Evolutionary conservation across 2,113 vertebrate genomes (phyloP).

Genomic region (Gasterosteus aculeatus): DNA sequence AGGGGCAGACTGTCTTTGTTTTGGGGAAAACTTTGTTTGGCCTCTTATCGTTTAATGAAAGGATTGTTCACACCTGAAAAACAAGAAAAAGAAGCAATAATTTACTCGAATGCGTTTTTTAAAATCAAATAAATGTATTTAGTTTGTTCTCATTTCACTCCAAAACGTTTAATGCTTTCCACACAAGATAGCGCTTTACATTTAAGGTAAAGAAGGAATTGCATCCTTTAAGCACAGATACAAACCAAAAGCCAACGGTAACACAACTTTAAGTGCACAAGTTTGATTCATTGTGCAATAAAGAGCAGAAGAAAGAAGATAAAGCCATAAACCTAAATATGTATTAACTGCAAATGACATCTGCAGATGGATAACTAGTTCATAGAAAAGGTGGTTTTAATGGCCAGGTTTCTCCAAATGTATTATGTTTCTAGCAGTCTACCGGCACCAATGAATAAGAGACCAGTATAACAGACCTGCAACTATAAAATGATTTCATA

Average conservation of each 20-base stretch:
- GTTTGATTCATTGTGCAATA: neutral
- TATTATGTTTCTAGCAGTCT: neutral
- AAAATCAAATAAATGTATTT: neutral
- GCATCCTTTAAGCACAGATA: neutral
- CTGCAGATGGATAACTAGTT: neutral
- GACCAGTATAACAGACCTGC: neutral
- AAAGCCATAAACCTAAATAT: neutral
- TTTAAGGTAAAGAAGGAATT: neutral
- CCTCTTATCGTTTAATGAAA: conserved; percentile 15
- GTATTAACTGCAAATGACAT: neutral
- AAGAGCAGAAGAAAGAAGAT: neutral
- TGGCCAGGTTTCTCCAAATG: neutral
- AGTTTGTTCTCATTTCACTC: neutral
- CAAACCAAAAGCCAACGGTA: neutral
- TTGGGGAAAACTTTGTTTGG: neutral
- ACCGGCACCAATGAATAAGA: neutral
- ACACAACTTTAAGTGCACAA: neutral
- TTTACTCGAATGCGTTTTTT: neutral
- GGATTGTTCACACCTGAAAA: conserved; percentile 9
- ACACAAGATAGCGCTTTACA: neutral
- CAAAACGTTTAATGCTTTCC: neutral
- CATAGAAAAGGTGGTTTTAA: neutral
- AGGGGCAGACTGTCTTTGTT: conserved; percentile 33
- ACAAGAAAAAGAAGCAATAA: conserved; percentile 12
- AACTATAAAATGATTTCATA: neutral